These are phyloP conservation scores for Epiblema foenella DNA, from an alignment of 2,888 invertebrate genomes.

Conservation along the genomic window DNA sequence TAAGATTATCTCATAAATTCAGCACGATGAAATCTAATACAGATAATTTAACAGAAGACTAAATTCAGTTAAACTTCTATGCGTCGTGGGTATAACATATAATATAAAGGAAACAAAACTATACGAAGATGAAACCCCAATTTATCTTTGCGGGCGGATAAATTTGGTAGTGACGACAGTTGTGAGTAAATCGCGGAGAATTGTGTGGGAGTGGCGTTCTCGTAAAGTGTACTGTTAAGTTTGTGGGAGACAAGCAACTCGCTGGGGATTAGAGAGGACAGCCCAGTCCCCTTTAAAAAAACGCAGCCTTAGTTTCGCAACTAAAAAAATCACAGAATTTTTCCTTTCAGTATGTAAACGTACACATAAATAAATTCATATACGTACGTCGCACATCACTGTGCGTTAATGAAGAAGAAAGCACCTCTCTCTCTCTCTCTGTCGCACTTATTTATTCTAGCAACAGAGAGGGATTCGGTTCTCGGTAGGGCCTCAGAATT, in stretches of 20 bases:
- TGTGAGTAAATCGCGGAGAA: constrained; percentile 19
- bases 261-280: neutral
- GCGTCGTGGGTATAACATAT: constrained; percentile 27
- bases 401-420: too few relatives aligned
- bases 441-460: too few relatives aligned
- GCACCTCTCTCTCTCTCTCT: too few relatives aligned
- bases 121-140: constrained; percentile 27
- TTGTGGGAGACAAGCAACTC: constrained; percentile 26
- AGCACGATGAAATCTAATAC: constrained; percentile 6
- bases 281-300: neutral
- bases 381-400: too few relatives aligned
- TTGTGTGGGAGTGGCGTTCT: constrained; percentile 13
- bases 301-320: too few relatives aligned
- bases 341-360: neutral
- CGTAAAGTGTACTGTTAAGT: constrained; percentile 36
- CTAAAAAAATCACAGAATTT: too few relatives aligned
- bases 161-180: constrained; percentile 6
- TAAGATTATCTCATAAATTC: neutral
- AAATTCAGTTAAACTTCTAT: constrained; percentile 28
- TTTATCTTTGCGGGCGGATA: constrained; percentile 17
- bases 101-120: constrained; percentile 38
- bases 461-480: too few relatives aligned
- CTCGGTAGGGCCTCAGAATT: too few relatives aligned
- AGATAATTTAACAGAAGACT: constrained; percentile 1
- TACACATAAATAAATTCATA: too few relatives aligned